Evolutionary conservation across 2,113 vertebrate genomes (phyloP).

Genomic region (Syngnathus scovelli): DNA sequence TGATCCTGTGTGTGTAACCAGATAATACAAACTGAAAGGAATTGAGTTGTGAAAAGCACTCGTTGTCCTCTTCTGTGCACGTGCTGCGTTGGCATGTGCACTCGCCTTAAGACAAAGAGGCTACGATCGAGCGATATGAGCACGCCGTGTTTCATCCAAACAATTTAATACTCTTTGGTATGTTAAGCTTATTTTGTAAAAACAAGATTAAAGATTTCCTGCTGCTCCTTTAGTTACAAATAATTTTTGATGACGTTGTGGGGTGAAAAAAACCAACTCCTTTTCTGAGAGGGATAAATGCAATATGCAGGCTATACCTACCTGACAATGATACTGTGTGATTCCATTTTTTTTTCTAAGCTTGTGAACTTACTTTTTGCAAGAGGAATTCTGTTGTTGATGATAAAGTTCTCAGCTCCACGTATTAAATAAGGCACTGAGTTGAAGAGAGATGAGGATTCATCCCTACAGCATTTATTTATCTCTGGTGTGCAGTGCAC

Average conservation of each 20-base stretch:
- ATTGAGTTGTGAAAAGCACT: conserved; percentile 35
- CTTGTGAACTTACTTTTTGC: conserved; percentile 18
- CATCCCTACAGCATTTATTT: conserved; percentile 38
- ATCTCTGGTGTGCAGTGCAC: conserved; percentile 34
- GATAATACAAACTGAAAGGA: neutral
- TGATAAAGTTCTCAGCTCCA: conserved; percentile 25
- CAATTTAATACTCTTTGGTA: conserved; percentile 17
- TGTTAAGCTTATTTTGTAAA: conserved; percentile 39
- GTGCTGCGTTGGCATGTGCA: conserved; percentile 50
- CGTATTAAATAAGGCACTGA: conserved; percentile 37
- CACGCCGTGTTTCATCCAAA: conserved; percentile 22
- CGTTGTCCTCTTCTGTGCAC: conserved; percentile 51
- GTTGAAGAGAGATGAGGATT: conserved; percentile 33
- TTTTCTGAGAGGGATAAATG: conserved; percentile 32
- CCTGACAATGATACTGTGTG: conserved; percentile 47
- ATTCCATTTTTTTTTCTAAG: conserved; percentile 34
- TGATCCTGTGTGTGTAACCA: conserved; percentile 11
- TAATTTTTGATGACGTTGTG: conserved; percentile 23
- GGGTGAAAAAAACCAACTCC: conserved; percentile 15
- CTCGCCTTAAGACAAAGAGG: conserved; percentile 60
- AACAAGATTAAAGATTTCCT: conserved; percentile 18
- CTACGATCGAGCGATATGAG: conserved; percentile 43
- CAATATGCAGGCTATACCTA: conserved; percentile 47
- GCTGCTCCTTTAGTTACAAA: conserved; percentile 47
- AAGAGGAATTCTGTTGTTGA: conserved; percentile 19